phyloP scores from a whole-genome alignment of 2,888 invertebrate genomes.

The Hyalella azteca region DNA sequence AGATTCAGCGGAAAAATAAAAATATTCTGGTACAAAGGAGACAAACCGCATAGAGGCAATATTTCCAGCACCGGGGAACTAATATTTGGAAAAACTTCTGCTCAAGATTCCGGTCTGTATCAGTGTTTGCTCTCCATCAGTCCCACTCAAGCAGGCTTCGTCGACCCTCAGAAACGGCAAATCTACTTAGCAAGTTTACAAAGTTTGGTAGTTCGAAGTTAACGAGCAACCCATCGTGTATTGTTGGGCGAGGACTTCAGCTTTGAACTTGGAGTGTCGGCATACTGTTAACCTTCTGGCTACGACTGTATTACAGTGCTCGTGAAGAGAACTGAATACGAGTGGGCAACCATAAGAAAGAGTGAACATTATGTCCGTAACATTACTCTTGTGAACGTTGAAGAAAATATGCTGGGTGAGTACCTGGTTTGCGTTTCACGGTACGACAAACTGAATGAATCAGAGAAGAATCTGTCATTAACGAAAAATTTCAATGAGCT shows the following conservation, averaged over 20 bases:
- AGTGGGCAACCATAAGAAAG: not conserved
- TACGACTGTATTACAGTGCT: not conserved
- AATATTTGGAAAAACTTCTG: not conserved
- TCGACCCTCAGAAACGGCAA: not conserved
- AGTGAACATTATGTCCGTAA: not conserved
- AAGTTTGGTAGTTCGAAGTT: not conserved
- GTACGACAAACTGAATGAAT: not conserved
- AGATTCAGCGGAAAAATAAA: not conserved
- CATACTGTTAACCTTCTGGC: not conserved
- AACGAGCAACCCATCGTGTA: not conserved
- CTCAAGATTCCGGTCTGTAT: constrained; percentile 20
- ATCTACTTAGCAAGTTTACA: constrained; percentile 33
- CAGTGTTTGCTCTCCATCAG: constrained; percentile 10
- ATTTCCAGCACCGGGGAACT: not conserved
- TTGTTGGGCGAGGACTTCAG: not conserved
- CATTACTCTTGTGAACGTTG: not conserved
- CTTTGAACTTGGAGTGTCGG: not conserved
- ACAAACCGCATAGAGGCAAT: not conserved
- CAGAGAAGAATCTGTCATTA: not conserved
- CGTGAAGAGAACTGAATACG: not conserved
- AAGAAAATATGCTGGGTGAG: not conserved
- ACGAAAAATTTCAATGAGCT: not conserved
- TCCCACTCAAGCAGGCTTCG: not conserved
- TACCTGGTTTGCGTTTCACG: constrained; percentile 3
- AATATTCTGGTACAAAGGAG: constrained; percentile 35